These are phyloP conservation scores for Myotis lucifugus DNA, from an alignment of 2,113 vertebrate species.

Conservation along the genomic window DNA sequence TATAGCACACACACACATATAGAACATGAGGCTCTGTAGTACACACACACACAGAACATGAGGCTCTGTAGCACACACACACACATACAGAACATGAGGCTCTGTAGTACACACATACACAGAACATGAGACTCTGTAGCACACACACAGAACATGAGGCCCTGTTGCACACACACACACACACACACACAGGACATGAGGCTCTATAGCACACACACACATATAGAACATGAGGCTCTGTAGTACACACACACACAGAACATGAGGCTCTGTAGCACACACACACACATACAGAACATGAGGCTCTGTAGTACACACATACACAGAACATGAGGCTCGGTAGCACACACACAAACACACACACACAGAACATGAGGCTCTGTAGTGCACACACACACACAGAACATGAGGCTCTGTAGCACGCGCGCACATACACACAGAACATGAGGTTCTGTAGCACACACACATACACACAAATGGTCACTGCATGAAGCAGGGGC, in stretches of 20 bases:
- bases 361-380: not conserved
- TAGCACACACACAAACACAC: no score
- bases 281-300: not conserved
- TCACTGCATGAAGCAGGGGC: no score
- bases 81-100: no score
- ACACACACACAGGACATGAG: not conserved
- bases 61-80: not conserved
- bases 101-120: not conserved
- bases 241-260: no score
- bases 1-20: no score
- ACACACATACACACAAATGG: not conserved
- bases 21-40: accelerated
- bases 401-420: no score
- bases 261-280: no score
- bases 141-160: not conserved
- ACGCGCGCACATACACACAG: not conserved
- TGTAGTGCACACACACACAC: not conserved
- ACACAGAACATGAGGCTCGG: no score
- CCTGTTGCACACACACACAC: not conserved
- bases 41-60: not conserved
- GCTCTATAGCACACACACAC: not conserved
- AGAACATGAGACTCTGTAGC: not conserved
- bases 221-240: no score
- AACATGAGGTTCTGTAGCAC: accelerated
- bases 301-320: not conserved